Percentiles rank a stretch among this genome's conserved stretches.
phyloP scores from a whole-genome alignment of 2,888 invertebrate species.

The Amphipoea oculea region DNA sequence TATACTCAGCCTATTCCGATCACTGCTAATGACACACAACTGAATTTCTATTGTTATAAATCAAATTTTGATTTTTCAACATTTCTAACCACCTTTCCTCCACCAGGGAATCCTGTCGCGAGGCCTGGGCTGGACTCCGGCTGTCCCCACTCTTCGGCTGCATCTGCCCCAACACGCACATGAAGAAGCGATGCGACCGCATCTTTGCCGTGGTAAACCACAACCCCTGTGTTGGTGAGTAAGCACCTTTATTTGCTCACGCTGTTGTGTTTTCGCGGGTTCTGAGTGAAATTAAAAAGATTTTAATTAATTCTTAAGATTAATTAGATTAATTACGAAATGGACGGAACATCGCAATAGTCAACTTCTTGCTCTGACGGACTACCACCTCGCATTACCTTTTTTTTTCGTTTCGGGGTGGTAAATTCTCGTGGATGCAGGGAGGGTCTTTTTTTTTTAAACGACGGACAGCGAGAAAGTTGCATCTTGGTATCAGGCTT shows the following conservation, averaged over 20 bases:
- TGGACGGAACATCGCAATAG: neutral
- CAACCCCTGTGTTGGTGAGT: constrained; percentile 98
- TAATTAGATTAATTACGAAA: neutral
- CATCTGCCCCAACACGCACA: constrained; percentile 97
- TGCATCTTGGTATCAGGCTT: no score
- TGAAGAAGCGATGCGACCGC: constrained; percentile 96
- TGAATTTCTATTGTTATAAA: no score
- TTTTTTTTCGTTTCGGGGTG: no score
- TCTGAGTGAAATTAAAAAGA: constrained; percentile 80
- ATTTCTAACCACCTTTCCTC: neutral
- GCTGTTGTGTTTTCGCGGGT: constrained; percentile 73
- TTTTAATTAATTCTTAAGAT: neutral
- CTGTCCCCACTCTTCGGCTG: constrained; percentile 97
- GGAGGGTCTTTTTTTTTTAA: no score
- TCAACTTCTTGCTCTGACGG: neutral
- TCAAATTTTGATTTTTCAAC: no score
- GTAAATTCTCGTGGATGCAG: neutral
- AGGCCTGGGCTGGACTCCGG: constrained; percentile 96
- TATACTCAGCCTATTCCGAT: no score
- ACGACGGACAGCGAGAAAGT: no score
- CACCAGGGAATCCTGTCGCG: constrained; percentile 95
- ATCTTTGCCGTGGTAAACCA: constrained; percentile 97
- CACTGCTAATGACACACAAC: no score
- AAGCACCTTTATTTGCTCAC: constrained; percentile 72
- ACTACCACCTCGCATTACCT: neutral